Percentiles rank a stretch among this genome's conserved stretches.
Evolutionary conservation across 2,797 vertebrate genomes (phyloP).

Genomic region (Peromyscus eremicus): DNA sequence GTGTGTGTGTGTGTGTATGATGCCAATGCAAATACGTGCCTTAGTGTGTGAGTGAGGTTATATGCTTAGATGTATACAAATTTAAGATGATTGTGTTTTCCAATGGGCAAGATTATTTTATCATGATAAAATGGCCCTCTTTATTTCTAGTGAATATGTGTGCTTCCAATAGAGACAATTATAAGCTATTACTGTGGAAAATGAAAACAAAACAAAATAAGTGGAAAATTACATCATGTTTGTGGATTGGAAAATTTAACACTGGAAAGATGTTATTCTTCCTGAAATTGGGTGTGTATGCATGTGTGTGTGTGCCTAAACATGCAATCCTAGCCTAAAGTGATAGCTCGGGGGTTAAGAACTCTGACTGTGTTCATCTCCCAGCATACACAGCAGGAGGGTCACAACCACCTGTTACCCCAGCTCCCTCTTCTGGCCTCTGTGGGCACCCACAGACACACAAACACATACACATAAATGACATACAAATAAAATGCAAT

Average conservation of each 20-base stretch:
- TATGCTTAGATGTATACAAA: neutral
- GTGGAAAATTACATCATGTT: neutral
- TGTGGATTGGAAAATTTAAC: neutral
- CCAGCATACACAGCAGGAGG: neutral
- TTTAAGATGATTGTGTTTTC: neutral
- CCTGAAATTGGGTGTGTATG: neutral
- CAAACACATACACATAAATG: neutral
- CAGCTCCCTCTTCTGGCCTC: neutral
- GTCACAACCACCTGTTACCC: neutral
- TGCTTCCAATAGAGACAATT: neutral
- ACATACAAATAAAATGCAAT: neutral
- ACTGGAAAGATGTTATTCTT: neutral
- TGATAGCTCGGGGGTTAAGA: neutral
- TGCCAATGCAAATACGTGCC: neutral
- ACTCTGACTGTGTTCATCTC: neutral
- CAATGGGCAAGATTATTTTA: neutral
- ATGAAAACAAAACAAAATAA: conserved; percentile 13
- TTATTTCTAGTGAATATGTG: neutral
- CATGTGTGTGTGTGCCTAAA: neutral
- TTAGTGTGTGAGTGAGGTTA: neutral
- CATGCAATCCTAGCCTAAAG: neutral
- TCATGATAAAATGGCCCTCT: neutral
- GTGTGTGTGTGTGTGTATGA: neutral
- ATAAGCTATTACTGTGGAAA: neutral
- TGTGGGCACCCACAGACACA: neutral